These are phyloP conservation scores for Setophaga coronata DNA, from an alignment of 2,113 vertebrate species.

Conservation along the genomic window DNA sequence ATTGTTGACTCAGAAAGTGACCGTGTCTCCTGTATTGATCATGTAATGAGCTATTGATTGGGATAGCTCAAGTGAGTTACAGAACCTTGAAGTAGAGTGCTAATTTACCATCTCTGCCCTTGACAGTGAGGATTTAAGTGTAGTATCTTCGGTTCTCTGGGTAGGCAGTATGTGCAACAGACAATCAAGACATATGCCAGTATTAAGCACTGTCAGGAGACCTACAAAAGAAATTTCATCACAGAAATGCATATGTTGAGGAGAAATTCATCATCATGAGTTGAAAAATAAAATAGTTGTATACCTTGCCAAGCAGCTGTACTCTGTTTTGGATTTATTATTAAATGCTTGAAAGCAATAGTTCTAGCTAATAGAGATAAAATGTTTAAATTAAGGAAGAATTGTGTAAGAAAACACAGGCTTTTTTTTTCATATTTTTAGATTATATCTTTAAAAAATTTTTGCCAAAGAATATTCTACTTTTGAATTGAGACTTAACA, in stretches of 20 bases:
- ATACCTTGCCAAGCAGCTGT: background rate
- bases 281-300: background rate
- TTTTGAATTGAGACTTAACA: background rate
- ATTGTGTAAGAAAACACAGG: background rate
- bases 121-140: background rate
- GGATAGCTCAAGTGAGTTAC: background rate
- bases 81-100: background rate
- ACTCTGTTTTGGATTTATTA: background rate
- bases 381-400: background rate
- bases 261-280: background rate
- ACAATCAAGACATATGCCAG: accelerated
- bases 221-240: background rate
- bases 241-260: background rate
- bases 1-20: background rate
- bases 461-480: background rate
- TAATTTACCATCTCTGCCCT: background rate
- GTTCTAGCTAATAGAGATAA: background rate
- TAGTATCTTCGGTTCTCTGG: background rate
- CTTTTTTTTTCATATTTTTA: accelerated
- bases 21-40: background rate
- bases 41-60: background rate
- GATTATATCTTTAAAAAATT: background rate
- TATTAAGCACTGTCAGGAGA: background rate
- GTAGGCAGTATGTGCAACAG: background rate
- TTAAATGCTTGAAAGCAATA: background rate